phyloP scores from a whole-genome alignment of 2,888 invertebrate species.

The Mythimna pallens region DNA sequence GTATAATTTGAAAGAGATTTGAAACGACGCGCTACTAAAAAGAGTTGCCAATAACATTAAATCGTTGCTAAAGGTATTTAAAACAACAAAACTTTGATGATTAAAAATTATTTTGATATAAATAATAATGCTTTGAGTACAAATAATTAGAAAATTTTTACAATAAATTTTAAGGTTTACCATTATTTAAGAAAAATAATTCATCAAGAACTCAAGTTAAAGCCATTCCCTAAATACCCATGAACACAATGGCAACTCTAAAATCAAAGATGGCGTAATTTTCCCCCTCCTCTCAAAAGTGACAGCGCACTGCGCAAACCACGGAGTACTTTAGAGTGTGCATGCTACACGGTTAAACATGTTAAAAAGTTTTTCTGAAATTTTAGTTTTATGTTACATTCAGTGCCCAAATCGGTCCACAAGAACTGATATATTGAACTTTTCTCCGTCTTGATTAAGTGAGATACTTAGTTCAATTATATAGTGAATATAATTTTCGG shows the following conservation, averaged over 20 bases:
- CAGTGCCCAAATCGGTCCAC: constrained; percentile 93
- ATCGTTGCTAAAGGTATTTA: not conserved
- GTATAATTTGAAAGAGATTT: no score
- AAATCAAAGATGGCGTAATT: constrained; percentile 78
- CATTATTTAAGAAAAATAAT: not conserved
- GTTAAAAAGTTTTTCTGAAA: constrained; percentile 94
- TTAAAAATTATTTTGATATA: not conserved
- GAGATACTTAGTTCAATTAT: constrained; percentile 84
- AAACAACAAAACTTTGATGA: accelerated
- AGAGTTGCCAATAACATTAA: constrained; percentile 30
- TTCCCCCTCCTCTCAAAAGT: constrained; percentile 71
- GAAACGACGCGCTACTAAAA: constrained; percentile 27
- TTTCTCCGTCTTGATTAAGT: constrained; percentile 95
- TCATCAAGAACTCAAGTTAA: not conserved
- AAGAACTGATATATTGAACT: constrained; percentile 93
- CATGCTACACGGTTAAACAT: constrained; percentile 91
- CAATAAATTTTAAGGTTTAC: no score
- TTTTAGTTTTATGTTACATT: constrained; percentile 93
- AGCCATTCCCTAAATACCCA: not conserved
- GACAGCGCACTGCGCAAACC: constrained; percentile 87
- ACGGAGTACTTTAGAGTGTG: constrained; percentile 82
- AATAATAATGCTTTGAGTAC: accelerated
- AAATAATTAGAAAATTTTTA: not conserved
- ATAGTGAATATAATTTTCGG: constrained; percentile 90
- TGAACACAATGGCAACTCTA: constrained; percentile 68